A percentile compares a stretch with the other conserved stretches of the same genome.
Evolutionary conservation across 2,113 vertebrate species (phyloP).

Genomic region (Bungarus multicinctus): DNA sequence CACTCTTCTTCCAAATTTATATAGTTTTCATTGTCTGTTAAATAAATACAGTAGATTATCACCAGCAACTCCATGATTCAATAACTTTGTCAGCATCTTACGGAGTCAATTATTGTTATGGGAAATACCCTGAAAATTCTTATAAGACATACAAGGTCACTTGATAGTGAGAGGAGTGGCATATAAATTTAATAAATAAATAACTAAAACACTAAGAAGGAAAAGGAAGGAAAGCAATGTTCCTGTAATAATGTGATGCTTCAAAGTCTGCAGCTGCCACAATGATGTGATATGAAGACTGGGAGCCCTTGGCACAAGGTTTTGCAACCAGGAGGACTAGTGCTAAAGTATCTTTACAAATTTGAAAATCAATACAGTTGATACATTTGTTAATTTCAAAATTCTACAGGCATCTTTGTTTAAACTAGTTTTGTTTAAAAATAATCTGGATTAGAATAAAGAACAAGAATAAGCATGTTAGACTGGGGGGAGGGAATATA

Average conservation of each 20-base stretch:
- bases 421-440: background rate
- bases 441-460: background rate
- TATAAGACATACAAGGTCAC: background rate
- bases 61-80: background rate
- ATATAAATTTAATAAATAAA: background rate
- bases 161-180: background rate
- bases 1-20: constrained; percentile 10
- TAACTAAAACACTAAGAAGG: background rate
- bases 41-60: constrained; percentile 2
- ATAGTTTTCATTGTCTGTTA: constrained; percentile 18
- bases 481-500: background rate
- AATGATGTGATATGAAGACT: background rate
- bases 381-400: background rate
- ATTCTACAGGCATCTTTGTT: background rate
- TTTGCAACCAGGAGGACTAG: too few species aligned
- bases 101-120: background rate
- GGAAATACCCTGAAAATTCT: background rate
- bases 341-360: background rate
- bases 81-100: background rate
- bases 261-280: too few species aligned
- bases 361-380: background rate
- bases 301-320: too few species aligned
- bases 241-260: background rate
- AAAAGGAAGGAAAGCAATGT: background rate
- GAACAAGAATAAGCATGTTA: background rate